These are phyloP conservation scores for Spodoptera litura DNA, from an alignment of 1,140 invertebrate species.

Conservation along the genomic window DNA sequence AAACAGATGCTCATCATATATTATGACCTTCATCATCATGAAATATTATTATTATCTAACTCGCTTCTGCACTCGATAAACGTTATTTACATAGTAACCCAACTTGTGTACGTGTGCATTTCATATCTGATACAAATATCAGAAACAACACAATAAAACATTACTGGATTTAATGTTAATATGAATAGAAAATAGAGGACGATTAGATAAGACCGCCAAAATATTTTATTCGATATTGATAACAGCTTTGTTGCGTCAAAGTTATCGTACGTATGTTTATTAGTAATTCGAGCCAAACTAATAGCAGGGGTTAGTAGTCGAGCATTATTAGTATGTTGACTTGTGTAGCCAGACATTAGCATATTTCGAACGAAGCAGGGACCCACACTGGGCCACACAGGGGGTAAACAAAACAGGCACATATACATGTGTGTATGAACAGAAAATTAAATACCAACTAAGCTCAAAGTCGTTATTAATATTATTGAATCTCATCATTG, in stretches of 20 bases:
- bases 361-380: neutral
- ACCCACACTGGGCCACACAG: neutral
- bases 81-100: too few relatives aligned
- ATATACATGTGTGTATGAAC: too few relatives aligned
- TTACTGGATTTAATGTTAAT: constrained; percentile 9
- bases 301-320: constrained; percentile 1
- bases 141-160: constrained; percentile 2
- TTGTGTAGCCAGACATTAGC: neutral
- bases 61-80: too few relatives aligned
- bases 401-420: neutral
- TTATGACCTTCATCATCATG: too few relatives aligned
- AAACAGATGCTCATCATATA: too few relatives aligned
- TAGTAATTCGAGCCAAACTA: neutral
- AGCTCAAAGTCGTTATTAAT: too few relatives aligned
- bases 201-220: constrained; percentile 14
- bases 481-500: too few relatives aligned
- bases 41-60: too few relatives aligned
- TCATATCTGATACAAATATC: neutral
- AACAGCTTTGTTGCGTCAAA: constrained; percentile 27
- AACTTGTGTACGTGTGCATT: neutral
- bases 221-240: constrained; percentile 20
- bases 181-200: constrained; percentile 11
- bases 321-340: neutral
- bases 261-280: constrained; percentile 12
- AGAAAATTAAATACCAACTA: neutral